Conservation (phyloP, 2,113 vertebrate species). For the Tychaedon coryphoeus region DNA sequence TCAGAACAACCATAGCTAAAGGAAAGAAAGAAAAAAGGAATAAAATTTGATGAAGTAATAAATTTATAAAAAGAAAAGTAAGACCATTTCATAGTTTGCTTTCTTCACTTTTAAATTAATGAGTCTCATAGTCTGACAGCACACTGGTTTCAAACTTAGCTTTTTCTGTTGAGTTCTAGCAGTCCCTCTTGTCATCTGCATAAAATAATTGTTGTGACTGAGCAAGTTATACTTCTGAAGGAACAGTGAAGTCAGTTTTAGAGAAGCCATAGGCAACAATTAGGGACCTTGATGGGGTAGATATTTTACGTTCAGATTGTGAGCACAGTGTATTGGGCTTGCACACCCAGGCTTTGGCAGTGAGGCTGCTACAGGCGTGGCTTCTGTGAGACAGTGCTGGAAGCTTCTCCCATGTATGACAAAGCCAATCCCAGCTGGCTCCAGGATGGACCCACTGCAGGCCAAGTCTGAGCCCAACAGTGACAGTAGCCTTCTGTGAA, state of each 20-base stretch:
- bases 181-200: neutral
- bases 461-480: neutral
- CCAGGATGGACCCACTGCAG: neutral
- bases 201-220: neutral
- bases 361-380: accelerated
- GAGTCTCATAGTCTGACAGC: neutral
- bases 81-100: neutral
- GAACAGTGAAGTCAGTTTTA: neutral
- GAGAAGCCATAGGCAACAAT: neutral
- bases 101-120: neutral
- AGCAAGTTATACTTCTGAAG: neutral
- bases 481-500: neutral
- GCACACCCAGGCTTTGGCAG: neutral
- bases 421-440: neutral
- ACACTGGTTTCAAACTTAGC: neutral
- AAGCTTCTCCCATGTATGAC: neutral
- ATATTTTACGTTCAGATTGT: neutral
- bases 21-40: neutral
- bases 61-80: neutral
- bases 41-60: neutral
- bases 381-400: neutral
- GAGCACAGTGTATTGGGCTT: neutral
- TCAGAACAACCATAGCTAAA: slow-evolving; percentile 88
- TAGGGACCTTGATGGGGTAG: neutral
- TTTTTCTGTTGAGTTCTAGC: neutral